Evolutionary conservation across 2,797 vertebrate species (phyloP), one percentile per base, ranked within the genome.

Genomic region (Lacerta agilis): DNA sequence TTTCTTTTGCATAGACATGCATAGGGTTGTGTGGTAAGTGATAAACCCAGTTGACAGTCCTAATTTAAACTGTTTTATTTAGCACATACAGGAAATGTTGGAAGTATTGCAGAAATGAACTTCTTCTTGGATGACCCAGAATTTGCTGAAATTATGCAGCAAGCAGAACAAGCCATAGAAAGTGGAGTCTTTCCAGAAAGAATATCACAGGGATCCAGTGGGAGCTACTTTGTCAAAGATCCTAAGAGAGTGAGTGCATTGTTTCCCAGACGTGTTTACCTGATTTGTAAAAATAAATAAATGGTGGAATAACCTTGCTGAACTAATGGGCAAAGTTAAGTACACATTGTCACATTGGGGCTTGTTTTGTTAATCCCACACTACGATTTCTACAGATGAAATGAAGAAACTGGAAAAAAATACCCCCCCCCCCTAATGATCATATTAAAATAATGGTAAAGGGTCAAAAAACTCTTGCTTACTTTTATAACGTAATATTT

Each of bases 221-320:
- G 99, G 87, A 99, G 99, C 96, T 99, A 99, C 94, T 99, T 99
- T 94, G 98, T 99, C 88, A 99, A 99, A 97, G 98, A 99, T 95
- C 94, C 97, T 83, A 99, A 99, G 96, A 97, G 97, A 97, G 99
- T 99, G 85, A 97, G 98, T 85, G 82, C 58, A 41, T 91, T 89
- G 85, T n/a, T 92, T n/a, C 3, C 18, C 5, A 88, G 55, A 89
- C 3, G 18, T 79, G 3, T 82, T 67, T 79, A 4, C 0, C 77
- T 23, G 86, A 6, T 6, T 92, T 66, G 76, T 10, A 49, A 49
- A 49, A 49, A 71, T n/a, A n/a, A 87, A 33, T 1, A 13, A 85
- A 49, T 6, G 49, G 3, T 58, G 6, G 25, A 80, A 55, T 8
- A 82, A 87, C 86, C 64, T 87, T 72, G 45, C 6, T 1, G 1